phyloP scores from a whole-genome alignment of 2,888 invertebrate species.

The Graphium colonna region DNA sequence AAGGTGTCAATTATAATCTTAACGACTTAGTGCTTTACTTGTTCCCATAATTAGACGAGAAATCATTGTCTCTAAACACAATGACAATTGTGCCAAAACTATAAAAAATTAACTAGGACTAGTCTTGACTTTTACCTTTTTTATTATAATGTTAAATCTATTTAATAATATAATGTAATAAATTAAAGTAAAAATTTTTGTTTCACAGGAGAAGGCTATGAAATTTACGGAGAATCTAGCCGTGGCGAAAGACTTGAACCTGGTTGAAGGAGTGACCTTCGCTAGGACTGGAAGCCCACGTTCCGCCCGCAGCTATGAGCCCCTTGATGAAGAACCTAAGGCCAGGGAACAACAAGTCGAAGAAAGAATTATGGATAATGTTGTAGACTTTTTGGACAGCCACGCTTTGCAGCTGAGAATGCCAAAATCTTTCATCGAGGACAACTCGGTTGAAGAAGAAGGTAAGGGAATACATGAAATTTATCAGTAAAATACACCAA shows the following conservation, averaged over 20 bases:
- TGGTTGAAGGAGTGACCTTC: conserved; percentile 65
- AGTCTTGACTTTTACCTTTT: background rate
- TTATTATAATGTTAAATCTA: background rate
- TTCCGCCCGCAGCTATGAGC: conserved; percentile 68
- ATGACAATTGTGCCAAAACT: background rate
- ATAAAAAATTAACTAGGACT: background rate
- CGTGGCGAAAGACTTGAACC: conserved; percentile 58
- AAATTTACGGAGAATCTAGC: conserved; percentile 70
- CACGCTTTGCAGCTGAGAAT: conserved; percentile 68
- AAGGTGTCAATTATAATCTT: conserved; percentile 6
- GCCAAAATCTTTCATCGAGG: conserved; percentile 68
- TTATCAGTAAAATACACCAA: too few relatives aligned
- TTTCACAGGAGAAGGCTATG: conserved; percentile 71
- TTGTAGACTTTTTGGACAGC: conserved; percentile 67
- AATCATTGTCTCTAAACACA: conserved; percentile 5
- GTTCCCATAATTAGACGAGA: conserved; percentile 8
- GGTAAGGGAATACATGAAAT: too few relatives aligned
- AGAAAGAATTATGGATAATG: conserved; percentile 70
- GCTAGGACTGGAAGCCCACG: conserved; percentile 63
- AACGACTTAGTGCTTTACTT: background rate
- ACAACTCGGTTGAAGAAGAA: conserved; percentile 70
- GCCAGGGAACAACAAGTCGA: conserved; percentile 63
- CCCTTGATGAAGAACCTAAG: conserved; percentile 64
- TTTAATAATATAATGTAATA: conserved; percentile 6
- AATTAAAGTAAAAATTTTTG: conserved; percentile 9